Conservation (phyloP, 2,797 vertebrate genomes). For the Liasis olivaceus region DNA sequence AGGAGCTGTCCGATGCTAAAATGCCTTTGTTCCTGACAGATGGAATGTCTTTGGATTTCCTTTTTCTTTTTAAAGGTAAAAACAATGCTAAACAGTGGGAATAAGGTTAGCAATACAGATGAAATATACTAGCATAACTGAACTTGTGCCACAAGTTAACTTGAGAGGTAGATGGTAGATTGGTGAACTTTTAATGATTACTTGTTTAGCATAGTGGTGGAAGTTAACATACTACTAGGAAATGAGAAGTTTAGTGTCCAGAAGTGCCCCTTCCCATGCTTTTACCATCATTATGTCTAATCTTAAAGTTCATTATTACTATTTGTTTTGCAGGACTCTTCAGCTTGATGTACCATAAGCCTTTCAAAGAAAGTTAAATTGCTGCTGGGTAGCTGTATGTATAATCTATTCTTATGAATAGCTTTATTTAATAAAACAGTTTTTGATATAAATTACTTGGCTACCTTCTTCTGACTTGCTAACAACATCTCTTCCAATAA, state of each 20-base stretch:
- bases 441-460: not conserved
- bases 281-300: not conserved
- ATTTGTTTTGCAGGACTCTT: slow-evolving; percentile 15
- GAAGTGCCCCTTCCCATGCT: not conserved
- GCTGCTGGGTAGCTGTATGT: slow-evolving; percentile 29
- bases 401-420: not conserved
- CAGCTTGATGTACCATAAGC: not conserved
- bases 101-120: no score
- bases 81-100: not conserved
- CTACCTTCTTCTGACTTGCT: not conserved
- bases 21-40: not conserved
- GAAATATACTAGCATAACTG: not conserved
- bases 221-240: not conserved
- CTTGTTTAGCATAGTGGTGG: not conserved
- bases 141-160: not conserved
- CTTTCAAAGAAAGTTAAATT: slow-evolving; percentile 2
- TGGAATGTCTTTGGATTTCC: slow-evolving; percentile 1
- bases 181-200: not conserved
- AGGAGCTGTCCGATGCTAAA: not conserved
- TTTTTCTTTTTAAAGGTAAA: slow-evolving; percentile 26
- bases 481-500: not conserved
- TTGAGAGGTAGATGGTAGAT: not conserved
- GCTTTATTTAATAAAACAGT: not conserved
- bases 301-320: not conserved
- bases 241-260: not conserved